These are phyloP conservation scores for Cyclargus thomasi DNA, from an alignment of 1,140 invertebrate genomes.

Conservation along the genomic window DNA sequence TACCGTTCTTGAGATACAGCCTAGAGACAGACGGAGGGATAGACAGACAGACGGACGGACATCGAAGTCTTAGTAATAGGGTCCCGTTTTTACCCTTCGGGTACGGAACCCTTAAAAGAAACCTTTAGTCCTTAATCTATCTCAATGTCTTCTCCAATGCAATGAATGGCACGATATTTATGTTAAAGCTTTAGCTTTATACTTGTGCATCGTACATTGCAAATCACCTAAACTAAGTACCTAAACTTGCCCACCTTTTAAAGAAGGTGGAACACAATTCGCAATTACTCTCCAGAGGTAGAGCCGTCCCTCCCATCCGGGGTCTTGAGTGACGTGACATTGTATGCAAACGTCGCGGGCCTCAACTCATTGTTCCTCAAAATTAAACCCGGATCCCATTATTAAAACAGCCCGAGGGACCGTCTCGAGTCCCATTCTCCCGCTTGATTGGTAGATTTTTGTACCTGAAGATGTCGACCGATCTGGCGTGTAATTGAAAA, in stretches of 20 bases:
- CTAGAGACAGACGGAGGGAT: too few relatives aligned
- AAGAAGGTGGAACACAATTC: background rate
- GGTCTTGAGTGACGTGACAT: conserved; percentile 40
- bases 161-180: too few relatives aligned
- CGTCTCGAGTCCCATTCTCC: conserved; percentile 42
- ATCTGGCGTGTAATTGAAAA: conserved; percentile 59
- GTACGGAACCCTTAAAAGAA: too few relatives aligned
- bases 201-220: background rate
- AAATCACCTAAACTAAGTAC: background rate
- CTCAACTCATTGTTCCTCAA: conserved; percentile 60
- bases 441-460: conserved; percentile 53
- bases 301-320: background rate
- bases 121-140: too few relatives aligned
- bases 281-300: background rate
- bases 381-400: conserved; percentile 57
- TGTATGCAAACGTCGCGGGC: conserved; percentile 64
- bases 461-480: conserved; percentile 49
- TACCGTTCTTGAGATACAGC: too few relatives aligned
- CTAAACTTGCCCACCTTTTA: background rate
- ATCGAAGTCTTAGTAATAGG: too few relatives aligned
- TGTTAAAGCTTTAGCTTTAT: too few relatives aligned
- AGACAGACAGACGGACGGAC: too few relatives aligned
- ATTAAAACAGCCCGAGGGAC: conserved; percentile 38
- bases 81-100: too few relatives aligned
- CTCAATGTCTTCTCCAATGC: too few relatives aligned